Evolutionary conservation across 2,113 vertebrate species (phyloP).

Genomic region (Willisornis vidua): DNA sequence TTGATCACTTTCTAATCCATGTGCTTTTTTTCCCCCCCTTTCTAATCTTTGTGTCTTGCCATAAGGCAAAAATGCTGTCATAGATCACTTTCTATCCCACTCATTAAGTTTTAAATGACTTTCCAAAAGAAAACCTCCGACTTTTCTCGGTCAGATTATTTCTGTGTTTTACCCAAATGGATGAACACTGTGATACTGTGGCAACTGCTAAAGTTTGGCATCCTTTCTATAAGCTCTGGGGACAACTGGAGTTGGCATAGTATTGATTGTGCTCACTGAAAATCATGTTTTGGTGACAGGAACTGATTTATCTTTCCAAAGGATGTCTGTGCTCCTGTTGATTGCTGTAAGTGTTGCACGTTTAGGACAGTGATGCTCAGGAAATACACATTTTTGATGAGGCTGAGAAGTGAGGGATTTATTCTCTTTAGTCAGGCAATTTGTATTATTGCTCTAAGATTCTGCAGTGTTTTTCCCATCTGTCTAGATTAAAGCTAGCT

Average conservation of each 20-base stretch:
- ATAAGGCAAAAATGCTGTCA: background rate
- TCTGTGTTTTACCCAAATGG: rapidly evolving
- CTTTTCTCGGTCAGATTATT: background rate
- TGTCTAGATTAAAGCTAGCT: background rate
- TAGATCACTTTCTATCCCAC: background rate
- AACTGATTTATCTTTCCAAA: background rate
- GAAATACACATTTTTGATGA: background rate
- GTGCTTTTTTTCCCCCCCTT: background rate
- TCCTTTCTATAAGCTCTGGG: background rate
- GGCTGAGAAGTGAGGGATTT: background rate
- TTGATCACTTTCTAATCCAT: background rate
- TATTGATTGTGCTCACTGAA: background rate
- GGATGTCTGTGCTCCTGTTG: background rate
- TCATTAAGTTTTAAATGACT: background rate
- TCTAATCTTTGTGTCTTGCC: background rate
- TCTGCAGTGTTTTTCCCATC: background rate
- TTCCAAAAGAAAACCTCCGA: background rate
- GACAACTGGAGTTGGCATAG: background rate
- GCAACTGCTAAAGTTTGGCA: background rate
- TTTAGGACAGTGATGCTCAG: background rate
- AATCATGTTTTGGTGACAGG: background rate
- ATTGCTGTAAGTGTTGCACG: background rate
- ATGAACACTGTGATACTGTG: background rate
- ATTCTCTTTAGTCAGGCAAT: background rate
- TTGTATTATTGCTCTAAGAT: background rate